Conservation (phyloP, 2,888 invertebrate species). For the Philereme transversata region DNA sequence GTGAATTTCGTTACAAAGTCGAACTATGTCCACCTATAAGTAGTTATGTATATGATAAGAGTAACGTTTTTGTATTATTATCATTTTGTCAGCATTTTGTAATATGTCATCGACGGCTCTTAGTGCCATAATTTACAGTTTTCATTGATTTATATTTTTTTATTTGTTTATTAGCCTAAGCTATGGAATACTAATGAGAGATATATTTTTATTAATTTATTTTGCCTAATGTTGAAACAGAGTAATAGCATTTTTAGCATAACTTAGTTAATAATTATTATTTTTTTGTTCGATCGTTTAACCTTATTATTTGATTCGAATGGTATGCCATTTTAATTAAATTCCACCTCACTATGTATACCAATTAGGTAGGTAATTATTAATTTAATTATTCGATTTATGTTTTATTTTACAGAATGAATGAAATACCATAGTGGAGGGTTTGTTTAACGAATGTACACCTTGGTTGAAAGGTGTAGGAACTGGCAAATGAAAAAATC, state of each 20-base stretch:
- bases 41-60: slow-evolving; percentile 7
- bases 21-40: slow-evolving; percentile 8
- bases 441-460: too few relatives aligned
- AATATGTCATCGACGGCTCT: slow-evolving; percentile 8
- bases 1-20: slow-evolving; percentile 6
- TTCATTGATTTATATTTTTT: slow-evolving; percentile 12
- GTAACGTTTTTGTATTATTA: slow-evolving; percentile 1
- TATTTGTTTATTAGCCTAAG: not conserved
- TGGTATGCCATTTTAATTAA: not conserved
- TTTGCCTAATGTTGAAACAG: slow-evolving; percentile 23
- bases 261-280: slow-evolving; percentile 24
- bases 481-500: too few relatives aligned
- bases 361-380: not conserved
- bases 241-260: slow-evolving; percentile 16
- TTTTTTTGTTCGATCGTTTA: slow-evolving; percentile 21
- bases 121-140: slow-evolving; percentile 20
- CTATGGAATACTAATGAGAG: slow-evolving; percentile 17
- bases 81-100: slow-evolving; percentile 6
- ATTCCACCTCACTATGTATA: not conserved
- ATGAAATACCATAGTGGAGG: too few relatives aligned
- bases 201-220: slow-evolving; percentile 30
- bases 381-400: too few relatives aligned
- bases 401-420: too few relatives aligned
- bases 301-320: slow-evolving; percentile 7
- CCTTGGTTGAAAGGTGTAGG: too few relatives aligned